phyloP scores from a whole-genome alignment of 1,140 invertebrate genomes.

The honey bee (Apis mellifera) region Amel_HAv3.1 CM009937.2:8107001-8107500 shows the following conservation, averaged over 20 bases:
- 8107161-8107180: not conserved
- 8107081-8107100: not conserved
- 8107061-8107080: not conserved
- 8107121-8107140: not conserved
- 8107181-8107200: not conserved
- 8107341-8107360: too few species aligned
- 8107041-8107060: too few species aligned
- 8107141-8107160: not conserved
- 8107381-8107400: too few species aligned
- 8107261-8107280: not conserved
- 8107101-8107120: not conserved
- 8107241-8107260: not conserved
- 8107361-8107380: too few species aligned
- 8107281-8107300: too few species aligned
- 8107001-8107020: too few species aligned
- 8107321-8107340: too few species aligned
- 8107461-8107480: slow-evolving; percentile 53
- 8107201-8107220: too few species aligned
- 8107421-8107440: not conserved
- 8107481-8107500: slow-evolving; percentile 38
- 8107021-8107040: not conserved
- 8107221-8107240: not conserved
- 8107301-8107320: not conserved
- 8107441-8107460: slow-evolving; percentile 14
- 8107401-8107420: not conserved